Conservation (phyloP, 2,113 vertebrate species). For the Apus apus region DNA sequence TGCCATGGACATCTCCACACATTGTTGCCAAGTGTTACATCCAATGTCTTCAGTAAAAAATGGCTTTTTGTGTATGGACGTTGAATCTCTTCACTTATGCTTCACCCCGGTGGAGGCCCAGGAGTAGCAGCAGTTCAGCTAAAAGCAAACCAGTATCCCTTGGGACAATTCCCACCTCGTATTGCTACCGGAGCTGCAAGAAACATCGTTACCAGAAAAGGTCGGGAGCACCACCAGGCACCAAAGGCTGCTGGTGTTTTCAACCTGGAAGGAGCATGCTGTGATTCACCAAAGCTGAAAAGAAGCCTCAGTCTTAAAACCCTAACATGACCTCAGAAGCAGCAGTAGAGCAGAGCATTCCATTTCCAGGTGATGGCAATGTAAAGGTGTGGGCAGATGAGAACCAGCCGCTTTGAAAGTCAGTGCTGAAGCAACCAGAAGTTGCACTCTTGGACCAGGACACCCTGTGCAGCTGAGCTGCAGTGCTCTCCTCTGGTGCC, state of each 20-base stretch:
- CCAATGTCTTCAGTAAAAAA: not conserved
- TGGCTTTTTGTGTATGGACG: rapidly evolving
- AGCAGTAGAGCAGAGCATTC: not conserved
- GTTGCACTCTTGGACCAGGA: not conserved
- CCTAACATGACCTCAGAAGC: not conserved
- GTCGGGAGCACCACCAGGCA: rapidly evolving
- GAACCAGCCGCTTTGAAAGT: too few species aligned
- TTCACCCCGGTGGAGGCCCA: not conserved
- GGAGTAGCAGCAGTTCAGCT: not conserved
- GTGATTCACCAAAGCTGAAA: not conserved
- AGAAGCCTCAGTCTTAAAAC: not conserved
- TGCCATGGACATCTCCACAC: rapidly evolving
- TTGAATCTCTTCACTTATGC: not conserved
- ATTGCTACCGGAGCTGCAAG: rapidly evolving
- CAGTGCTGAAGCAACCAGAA: too few species aligned
- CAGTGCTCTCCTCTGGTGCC: not conserved
- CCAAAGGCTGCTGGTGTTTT: rapidly evolving
- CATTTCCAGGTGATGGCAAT: not conserved
- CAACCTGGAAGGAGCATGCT: not conserved
- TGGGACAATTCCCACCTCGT: not conserved
- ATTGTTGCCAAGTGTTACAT: rapidly evolving
- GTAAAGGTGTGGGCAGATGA: too few species aligned
- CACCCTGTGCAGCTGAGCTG: not conserved
- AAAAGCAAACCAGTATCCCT: not conserved
- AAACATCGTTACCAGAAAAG: not conserved